These are phyloP conservation scores for Microtus oregoni DNA, from an alignment of 2,113 vertebrate species.

Conservation along the genomic window DNA sequence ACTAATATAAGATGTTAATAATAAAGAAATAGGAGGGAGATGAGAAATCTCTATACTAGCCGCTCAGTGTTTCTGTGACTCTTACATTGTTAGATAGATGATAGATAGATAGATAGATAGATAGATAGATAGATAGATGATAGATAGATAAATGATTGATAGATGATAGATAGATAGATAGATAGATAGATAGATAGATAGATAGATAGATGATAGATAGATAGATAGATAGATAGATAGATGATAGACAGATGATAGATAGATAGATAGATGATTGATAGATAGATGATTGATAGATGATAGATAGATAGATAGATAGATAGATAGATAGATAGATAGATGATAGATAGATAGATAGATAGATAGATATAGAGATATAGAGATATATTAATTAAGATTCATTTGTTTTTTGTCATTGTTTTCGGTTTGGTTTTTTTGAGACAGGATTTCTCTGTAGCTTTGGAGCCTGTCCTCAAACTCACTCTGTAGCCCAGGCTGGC, in stretches of 20 bases:
- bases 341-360: no score
- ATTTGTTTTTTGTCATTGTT: background rate
- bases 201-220: background rate
- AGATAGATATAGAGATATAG: background rate
- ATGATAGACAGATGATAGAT: background rate
- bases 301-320: no score
- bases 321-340: no score
- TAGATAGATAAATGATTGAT: no score
- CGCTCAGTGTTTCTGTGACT: background rate
- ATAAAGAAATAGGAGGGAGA: background rate
- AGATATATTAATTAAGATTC: background rate
- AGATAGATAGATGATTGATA: background rate
- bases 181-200: no score
- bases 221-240: background rate
- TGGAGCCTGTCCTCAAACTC: no score
- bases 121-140: no score
- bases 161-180: no score
- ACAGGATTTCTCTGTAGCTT: no score
- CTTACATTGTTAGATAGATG: background rate
- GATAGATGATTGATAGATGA: no score
- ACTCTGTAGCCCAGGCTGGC: no score
- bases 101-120: background rate
- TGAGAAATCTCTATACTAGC: background rate
- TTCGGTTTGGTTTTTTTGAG: no score
- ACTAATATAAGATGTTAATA: background rate